These are phyloP conservation scores for Sphenopsis melanotis DNA, from an alignment of 2,797 vertebrate species.

Conservation along the genomic window DNA sequence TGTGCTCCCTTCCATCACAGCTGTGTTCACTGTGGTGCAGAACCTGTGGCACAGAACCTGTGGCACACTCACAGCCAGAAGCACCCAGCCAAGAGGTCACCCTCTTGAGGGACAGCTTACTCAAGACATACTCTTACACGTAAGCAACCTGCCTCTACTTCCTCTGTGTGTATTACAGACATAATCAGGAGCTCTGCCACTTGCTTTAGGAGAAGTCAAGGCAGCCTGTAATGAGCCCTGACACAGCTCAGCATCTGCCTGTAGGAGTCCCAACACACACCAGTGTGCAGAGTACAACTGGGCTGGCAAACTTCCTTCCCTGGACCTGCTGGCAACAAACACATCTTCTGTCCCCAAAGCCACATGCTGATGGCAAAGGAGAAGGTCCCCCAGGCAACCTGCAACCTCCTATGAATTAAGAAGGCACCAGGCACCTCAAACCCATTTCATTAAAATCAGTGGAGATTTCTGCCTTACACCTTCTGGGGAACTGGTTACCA, in stretches of 20 bases:
- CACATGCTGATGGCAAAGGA: background rate
- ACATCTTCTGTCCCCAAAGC: background rate
- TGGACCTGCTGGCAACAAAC: background rate
- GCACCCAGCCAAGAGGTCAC: background rate
- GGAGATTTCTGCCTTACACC: background rate
- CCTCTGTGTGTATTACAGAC: background rate
- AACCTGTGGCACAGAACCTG: background rate
- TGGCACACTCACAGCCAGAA: accelerated
- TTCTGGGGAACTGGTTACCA: background rate
- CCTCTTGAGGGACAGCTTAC: background rate
- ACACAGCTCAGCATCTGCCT: background rate
- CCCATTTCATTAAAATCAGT: background rate
- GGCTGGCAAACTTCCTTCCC: background rate
- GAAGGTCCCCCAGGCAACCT: background rate
- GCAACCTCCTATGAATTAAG: background rate
- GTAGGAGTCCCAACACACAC: background rate
- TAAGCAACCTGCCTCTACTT: background rate
- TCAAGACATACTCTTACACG: background rate
- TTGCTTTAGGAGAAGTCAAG: background rate
- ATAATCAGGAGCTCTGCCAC: background rate
- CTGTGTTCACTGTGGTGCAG: background rate
- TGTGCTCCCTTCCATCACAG: background rate
- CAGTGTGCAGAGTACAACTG: accelerated
- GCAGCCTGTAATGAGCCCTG: background rate
- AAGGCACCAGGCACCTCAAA: background rate